Conservation (phyloP, 2,113 vertebrate genomes). For the Anguilla rostrata region DNA sequence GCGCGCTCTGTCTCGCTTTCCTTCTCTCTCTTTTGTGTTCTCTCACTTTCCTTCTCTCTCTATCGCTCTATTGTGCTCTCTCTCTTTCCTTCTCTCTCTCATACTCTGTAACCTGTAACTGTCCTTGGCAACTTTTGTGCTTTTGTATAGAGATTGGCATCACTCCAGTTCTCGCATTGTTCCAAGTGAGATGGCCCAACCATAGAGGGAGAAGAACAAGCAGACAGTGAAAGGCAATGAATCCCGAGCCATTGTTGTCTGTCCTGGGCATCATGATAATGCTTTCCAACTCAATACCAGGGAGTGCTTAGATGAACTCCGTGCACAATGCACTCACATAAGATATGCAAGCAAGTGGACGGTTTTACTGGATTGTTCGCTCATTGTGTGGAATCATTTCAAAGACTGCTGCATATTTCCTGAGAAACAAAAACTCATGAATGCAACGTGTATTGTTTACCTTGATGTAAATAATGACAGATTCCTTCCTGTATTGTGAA, state of each 20-base stretch:
- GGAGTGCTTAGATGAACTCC: neutral
- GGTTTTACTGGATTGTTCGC: neutral
- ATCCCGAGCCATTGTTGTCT: neutral
- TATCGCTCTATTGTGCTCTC: constrained; percentile 12
- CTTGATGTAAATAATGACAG: neutral
- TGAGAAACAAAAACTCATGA: neutral
- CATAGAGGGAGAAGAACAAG: neutral
- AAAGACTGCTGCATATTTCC: neutral
- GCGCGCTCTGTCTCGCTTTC: too few relatives aligned
- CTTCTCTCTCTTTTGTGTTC: neutral
- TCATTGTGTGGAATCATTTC: neutral
- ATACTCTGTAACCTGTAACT: constrained; percentile 38
- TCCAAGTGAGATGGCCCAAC: neutral
- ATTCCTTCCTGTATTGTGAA: neutral
- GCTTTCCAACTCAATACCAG: neutral
- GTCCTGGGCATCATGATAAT: neutral
- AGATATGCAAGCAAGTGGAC: neutral
- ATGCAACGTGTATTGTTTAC: neutral
- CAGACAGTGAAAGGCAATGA: neutral
- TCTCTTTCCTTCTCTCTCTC: constrained; percentile 23
- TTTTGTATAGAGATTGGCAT: constrained; percentile 53
- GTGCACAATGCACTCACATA: neutral
- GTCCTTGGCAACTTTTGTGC: constrained; percentile 34
- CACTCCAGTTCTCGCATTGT: neutral
- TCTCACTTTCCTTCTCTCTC: constrained; percentile 20